These are phyloP conservation scores for Zaprionus lineosus DNA, from an alignment of 2,888 invertebrate species.

Conservation along the genomic window DNA sequence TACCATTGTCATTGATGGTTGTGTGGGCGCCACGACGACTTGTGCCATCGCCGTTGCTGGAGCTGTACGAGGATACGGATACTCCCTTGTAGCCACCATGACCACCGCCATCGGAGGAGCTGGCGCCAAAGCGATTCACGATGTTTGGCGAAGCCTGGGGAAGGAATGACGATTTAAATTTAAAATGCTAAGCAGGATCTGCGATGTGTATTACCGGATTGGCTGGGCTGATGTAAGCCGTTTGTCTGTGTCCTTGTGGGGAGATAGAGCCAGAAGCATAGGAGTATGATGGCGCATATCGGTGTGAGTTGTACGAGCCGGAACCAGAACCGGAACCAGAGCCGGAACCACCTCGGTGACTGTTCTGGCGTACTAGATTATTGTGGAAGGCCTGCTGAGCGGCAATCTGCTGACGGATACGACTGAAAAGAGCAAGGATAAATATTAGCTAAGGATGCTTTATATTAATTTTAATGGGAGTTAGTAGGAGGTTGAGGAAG, in stretches of 20 bases:
- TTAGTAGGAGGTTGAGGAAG: slow-evolving; percentile 18
- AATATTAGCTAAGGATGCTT: neutral
- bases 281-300: slow-evolving; percentile 83
- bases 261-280: slow-evolving; percentile 84
- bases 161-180: too few species aligned
- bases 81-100: slow-evolving; percentile 84
- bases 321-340: slow-evolving; percentile 18
- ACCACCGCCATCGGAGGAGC: slow-evolving; percentile 60
- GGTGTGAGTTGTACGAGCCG: slow-evolving; percentile 55
- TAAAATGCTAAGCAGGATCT: too few species aligned
- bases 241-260: slow-evolving; percentile 84
- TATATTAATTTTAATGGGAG: neutral
- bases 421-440: slow-evolving; percentile 33
- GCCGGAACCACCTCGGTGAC: slow-evolving; percentile 35
- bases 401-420: slow-evolving; percentile 77
- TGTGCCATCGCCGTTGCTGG: slow-evolving; percentile 85
- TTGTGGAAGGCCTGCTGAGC: slow-evolving; percentile 76
- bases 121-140: slow-evolving; percentile 59
- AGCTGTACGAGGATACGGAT: slow-evolving; percentile 86
- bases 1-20: slow-evolving; percentile 89
- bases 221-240: slow-evolving; percentile 85
- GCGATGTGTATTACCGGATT: slow-evolving; percentile 85
- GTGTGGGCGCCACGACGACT: slow-evolving; percentile 86
- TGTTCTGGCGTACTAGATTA: slow-evolving; percentile 58
- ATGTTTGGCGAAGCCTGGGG: slow-evolving; percentile 79